Conservation (phyloP, 2,113 vertebrate genomes). For the Nerophis ophidion region DNA sequence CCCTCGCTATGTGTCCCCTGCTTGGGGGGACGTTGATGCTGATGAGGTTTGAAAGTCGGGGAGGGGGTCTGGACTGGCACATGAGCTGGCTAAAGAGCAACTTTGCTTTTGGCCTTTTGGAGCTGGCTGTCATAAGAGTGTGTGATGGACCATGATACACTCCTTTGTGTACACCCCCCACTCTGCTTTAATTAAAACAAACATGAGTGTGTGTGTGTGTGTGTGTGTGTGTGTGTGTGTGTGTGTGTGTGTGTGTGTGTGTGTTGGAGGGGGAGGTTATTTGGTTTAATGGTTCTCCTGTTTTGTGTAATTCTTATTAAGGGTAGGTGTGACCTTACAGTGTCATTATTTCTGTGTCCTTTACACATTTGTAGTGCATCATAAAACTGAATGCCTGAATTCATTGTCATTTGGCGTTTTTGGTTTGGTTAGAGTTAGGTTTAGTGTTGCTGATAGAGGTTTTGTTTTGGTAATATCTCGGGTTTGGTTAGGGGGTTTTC, state of each 20-base stretch:
- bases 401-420: no score
- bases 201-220: constrained; percentile 22
- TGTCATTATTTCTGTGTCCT: no score
- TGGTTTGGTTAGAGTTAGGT: no score
- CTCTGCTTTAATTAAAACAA: constrained; percentile 10
- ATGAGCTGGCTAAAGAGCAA: constrained; percentile 66
- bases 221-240: constrained; percentile 5
- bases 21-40: constrained; percentile 56
- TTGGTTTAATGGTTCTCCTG: constrained; percentile 54
- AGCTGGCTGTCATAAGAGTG: constrained; percentile 40
- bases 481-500: no score
- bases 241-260: constrained; percentile 26
- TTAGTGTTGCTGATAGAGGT: no score
- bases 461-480: no score
- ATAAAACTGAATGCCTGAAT: no score
- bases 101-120: constrained; percentile 57
- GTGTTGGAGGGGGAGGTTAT: constrained; percentile 1
- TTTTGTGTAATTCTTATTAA: constrained; percentile 57
- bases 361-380: no score
- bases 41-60: constrained; percentile 52
- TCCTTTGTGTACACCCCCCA: constrained; percentile 1
- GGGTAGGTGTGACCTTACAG: constrained; percentile 39
- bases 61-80: constrained; percentile 46
- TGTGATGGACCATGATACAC: constrained; percentile 20
- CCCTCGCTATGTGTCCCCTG: constrained; percentile 34